A percentile compares a stretch with the other conserved stretches of the same genome.
phyloP scores from a whole-genome alignment of 2,797 vertebrate species.

The Myoxocephalus aenaeus region DNA sequence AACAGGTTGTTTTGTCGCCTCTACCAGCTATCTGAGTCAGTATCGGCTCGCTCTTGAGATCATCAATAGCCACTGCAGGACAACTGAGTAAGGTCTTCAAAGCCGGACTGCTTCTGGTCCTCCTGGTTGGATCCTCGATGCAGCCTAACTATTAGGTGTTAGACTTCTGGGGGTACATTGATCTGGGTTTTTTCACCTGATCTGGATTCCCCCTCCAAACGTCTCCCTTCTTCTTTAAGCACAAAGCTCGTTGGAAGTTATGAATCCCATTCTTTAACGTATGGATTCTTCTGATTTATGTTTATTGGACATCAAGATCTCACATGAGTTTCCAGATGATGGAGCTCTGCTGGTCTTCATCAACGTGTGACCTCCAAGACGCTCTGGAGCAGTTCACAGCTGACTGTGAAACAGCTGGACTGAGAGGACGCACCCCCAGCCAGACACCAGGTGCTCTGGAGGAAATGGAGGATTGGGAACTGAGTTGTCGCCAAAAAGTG shows the following conservation, averaged over 20 bases:
- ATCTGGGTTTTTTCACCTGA: conserved; percentile 25
- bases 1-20: too few species aligned
- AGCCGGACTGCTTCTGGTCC: conserved; percentile 1
- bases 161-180: neutral
- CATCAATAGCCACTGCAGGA: neutral
- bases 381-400: conserved; percentile 7
- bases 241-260: neutral
- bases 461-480: neutral
- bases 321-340: neutral
- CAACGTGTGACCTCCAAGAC: neutral
- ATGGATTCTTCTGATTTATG: neutral
- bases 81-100: neutral
- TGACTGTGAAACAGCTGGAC: conserved; percentile 11
- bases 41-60: too few species aligned
- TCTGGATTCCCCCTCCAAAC: conserved; percentile 19
- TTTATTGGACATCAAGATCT: neutral
- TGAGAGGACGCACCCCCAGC: neutral
- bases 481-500: neutral
- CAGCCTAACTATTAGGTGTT: too few species aligned
- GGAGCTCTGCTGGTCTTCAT: neutral
- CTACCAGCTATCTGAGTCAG: too few species aligned
- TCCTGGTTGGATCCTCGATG: neutral
- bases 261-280: conserved; percentile 9
- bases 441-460: neutral
- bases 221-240: neutral